Evolutionary conservation across 2,113 vertebrate species (phyloP), one percentile per base, ranked within the genome.

Genomic region (Marmota monax): DNA sequence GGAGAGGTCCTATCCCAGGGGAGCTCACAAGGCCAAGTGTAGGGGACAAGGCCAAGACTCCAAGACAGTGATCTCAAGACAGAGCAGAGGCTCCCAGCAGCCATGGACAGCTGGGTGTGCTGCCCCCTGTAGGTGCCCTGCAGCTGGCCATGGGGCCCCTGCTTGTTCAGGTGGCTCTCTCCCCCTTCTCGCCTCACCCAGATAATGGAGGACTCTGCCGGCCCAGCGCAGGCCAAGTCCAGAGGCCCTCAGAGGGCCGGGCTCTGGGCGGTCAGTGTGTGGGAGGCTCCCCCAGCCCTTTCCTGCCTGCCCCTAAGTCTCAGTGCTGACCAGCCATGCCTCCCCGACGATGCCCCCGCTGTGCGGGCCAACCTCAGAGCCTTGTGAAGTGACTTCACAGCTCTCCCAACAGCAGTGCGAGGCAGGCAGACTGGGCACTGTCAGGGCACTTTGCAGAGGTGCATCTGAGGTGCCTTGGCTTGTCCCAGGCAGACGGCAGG

Each of bases 21-120:
- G 69, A 93, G 56, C 22, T n/a, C 51, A 45, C 20, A n/a, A 77
- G 82, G 94, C 88, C 93, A 95, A 77, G 78, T 4, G 14, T 37
- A 69, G 58, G 32, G 32, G 37, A 39, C 0, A 12, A 78, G 69
- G 61, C 87, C 93, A 93, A 73, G 48, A 37, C n/a, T 80, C 48
- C 0, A 3, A 0, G 67, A 80, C 7, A 16, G 11, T 0, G 20
- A 48, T 45, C 84, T 72, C 42, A 76, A 37, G 69, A 79, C 22
- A 14, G 12, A 86, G 37, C 11, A 70, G 14, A 89, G 63, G 79
- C 76, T 95, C 48, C 29, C 32, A 72, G 83, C 0, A 1, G 29
- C 58, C 22, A 20, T 65, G 79, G 27, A 53, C 67, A 45, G 70
- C 53, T 37, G 53, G 73, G 23, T 7, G 29, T 23, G 6, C 42